A percentile compares a stretch with the other conserved stretches of the same genome.
These are phyloP conservation scores for Australoheros scitulus DNA, from an alignment of 2,113 vertebrate genomes.

Conservation along the genomic window DNA sequence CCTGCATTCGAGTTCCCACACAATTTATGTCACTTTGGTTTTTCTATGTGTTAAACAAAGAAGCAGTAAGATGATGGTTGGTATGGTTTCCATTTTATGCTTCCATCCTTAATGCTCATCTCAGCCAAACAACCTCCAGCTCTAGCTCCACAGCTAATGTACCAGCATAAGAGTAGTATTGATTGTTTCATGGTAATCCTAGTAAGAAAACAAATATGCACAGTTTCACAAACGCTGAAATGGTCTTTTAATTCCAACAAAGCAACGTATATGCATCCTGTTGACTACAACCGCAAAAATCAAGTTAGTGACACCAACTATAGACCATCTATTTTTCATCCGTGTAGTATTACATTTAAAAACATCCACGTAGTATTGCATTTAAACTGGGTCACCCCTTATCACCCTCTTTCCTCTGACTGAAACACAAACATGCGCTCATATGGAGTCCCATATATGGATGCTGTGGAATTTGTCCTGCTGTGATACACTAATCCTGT, in stretches of 20 bases:
- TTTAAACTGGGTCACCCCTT: neutral
- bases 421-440: constrained; percentile 5
- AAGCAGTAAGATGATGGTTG: neutral
- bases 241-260: neutral
- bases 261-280: neutral
- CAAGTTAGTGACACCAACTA: neutral
- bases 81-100: neutral
- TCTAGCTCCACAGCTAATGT: neutral
- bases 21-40: neutral
- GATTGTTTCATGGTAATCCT: neutral
- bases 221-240: neutral
- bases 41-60: neutral
- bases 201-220: neutral
- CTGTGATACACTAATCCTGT: constrained; percentile 64
- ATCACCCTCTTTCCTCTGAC: neutral
- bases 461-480: constrained; percentile 56
- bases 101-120: neutral
- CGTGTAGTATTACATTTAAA: neutral
- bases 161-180: neutral
- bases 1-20: neutral
- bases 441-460: constrained; percentile 17
- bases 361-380: neutral
- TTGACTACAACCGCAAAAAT: neutral
- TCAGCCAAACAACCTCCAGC: neutral
- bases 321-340: neutral